Evolutionary conservation across 1,140 invertebrate species (phyloP).

Genomic region (Eciton burchellii): DNA sequence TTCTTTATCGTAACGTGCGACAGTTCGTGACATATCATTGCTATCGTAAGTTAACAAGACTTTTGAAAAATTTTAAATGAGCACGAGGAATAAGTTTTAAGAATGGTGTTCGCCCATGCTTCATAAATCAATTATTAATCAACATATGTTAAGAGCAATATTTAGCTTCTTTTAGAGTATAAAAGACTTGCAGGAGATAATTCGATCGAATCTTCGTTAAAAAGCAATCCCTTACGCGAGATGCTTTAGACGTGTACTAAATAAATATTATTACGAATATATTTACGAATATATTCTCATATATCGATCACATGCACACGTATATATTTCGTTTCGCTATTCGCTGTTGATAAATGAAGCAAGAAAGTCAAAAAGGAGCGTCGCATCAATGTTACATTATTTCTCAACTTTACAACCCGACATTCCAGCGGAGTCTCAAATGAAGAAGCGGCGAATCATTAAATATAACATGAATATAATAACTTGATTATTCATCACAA

Average conservation of each 20-base stretch:
- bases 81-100: no score
- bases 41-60: neutral
- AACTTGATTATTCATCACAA: neutral
- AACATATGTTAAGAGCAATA: no score
- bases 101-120: neutral
- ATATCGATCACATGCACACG: constrained; percentile 6
- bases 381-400: constrained; percentile 20
- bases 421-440: neutral
- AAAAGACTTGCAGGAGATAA: neutral
- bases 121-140: neutral
- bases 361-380: constrained; percentile 9
- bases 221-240: neutral
- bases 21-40: neutral
- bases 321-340: constrained; percentile 28
- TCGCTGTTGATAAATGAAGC: neutral
- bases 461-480: neutral
- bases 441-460: neutral
- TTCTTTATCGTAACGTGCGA: constrained; percentile 6
- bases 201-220: neutral
- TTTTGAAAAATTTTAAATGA: no score
- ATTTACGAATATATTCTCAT: neutral
- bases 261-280: constrained; percentile 5
- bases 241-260: neutral
- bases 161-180: neutral
- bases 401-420: neutral